Percentiles rank a stretch among this genome's conserved stretches.
These are phyloP conservation scores for Ciconia boyciana DNA, from an alignment of 2,113 vertebrate species.

Conservation along the genomic window DNA sequence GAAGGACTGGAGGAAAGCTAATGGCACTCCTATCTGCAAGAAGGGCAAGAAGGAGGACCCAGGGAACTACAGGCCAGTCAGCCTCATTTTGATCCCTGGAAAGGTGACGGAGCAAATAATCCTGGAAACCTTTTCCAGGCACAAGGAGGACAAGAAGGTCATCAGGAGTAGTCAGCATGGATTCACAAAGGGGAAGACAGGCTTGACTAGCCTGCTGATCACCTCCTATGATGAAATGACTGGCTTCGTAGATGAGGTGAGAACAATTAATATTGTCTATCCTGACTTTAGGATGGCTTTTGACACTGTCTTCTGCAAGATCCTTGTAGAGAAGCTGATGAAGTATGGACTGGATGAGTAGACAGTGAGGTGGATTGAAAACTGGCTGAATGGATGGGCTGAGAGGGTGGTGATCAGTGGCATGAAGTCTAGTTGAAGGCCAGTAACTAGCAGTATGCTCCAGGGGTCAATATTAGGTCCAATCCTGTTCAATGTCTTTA, in stretches of 20 bases:
- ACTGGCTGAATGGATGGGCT: not conserved
- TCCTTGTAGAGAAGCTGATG: not conserved
- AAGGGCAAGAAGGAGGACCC: not conserved
- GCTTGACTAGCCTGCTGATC: not conserved
- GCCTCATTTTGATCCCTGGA: not conserved
- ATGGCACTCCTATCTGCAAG: not conserved
- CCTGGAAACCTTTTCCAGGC: not conserved
- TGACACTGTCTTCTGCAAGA: not conserved
- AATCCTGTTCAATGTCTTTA: not conserved
- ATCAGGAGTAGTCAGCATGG: not conserved
- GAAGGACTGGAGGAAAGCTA: not conserved
- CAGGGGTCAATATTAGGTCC: not conserved
- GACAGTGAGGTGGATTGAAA: not conserved
- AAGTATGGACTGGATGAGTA: not conserved
- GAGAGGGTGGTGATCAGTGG: not conserved
- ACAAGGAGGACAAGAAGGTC: not conserved
- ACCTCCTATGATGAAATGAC: not conserved
- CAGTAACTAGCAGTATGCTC: not conserved
- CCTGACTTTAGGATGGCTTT: not conserved
- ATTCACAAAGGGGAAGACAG: not conserved
- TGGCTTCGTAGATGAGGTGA: not conserved
- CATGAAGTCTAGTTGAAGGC: not conserved
- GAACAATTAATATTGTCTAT: not conserved
- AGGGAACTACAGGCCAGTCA: not conserved
- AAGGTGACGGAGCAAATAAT: not conserved